Base-by-base conservation (phyloP, 1,140 invertebrate genomes). In the Coelopa frigida region DNA sequence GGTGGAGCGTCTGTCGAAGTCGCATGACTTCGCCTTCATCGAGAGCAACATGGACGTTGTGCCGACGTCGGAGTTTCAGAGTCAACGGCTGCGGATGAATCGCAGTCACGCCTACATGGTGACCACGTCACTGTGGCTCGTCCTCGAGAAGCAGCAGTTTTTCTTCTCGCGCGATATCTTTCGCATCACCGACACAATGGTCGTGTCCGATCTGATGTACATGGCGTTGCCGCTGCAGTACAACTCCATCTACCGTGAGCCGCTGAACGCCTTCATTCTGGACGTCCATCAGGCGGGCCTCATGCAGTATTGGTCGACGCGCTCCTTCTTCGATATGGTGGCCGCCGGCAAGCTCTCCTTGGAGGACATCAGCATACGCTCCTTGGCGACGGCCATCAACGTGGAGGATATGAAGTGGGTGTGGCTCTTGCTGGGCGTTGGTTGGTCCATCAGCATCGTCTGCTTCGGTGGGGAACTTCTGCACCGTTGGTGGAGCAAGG, bases 261-360 rank as follows among this genome's bases (percentile, higher is more conserved):
- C 42, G 2, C 35, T 44, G 20, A 44, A 44, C 18, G n/a, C 11
- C 0, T 44, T 33, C 20, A 23, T 44, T 12, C 10, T 44, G 31
- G 42, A 44, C 6, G 24, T 44, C 12, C 17, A 33, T 5, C 29
- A 27, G 4, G 21, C 23, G 14, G 42, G 42, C 24, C 24, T 44
- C 5, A 33, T 27, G 42, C 3, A 33, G 23, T 32, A 44, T 33
- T 44, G 42, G 42, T 33, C 26, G 5, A 14, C 18, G 3, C 32
- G 32, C 20, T 23, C 14, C 14, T 31, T 32, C 7, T 44, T 21
- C 24, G 42, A 44, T 15, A 44, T 44, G 42, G 11, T 33, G 11
- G 17, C 32, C 20, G 42, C 42, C 14, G 31, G 31, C 15, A 31
- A 44, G 31, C 10, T 44, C 3, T 23, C 7, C 8, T 23, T 33